A percentile compares a stretch with the other conserved stretches of the same genome.
Evolutionary conservation across 2,113 vertebrate genomes (phyloP).

Genomic region (Myotis davidii): DNA sequence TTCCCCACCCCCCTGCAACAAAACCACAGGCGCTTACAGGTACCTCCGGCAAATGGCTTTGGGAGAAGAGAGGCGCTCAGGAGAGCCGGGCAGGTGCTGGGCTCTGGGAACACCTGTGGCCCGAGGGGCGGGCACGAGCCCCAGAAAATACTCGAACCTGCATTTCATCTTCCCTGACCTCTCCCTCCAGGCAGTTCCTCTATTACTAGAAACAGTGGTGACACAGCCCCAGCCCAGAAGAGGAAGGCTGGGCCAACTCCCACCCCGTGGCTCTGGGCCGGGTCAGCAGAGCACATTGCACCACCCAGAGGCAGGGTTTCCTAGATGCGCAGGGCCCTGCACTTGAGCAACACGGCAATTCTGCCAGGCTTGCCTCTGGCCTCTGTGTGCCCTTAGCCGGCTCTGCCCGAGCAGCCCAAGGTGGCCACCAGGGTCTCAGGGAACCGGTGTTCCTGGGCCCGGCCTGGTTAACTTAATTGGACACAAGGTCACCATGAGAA

Average conservation of each 20-base stretch:
- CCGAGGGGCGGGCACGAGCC: accelerated
- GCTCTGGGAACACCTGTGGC: neutral
- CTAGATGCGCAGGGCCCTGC: neutral
- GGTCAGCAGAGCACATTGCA: neutral
- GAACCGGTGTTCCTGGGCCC: neutral
- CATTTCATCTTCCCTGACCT: neutral
- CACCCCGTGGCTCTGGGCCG: accelerated
- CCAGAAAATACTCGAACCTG: neutral
- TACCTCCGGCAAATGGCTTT: accelerated
- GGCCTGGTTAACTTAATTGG: neutral
- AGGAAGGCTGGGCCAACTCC: neutral
- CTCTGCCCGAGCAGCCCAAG: accelerated
- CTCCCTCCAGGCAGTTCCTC: neutral
- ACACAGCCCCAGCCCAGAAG: neutral
- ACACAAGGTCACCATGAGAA: neutral
- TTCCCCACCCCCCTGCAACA: neutral
- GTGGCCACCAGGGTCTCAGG: neutral
- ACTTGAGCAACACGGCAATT: neutral
- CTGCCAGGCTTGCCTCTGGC: neutral
- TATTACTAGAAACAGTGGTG: neutral
- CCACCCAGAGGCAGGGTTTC: accelerated
- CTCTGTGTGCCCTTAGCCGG: no score
- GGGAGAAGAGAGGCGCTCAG: neutral
- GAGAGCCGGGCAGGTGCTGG: neutral
- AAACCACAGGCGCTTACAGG: accelerated